phyloP scores from a whole-genome alignment of 2,797 vertebrate genomes.

The Anolis apletophallus region DNA sequence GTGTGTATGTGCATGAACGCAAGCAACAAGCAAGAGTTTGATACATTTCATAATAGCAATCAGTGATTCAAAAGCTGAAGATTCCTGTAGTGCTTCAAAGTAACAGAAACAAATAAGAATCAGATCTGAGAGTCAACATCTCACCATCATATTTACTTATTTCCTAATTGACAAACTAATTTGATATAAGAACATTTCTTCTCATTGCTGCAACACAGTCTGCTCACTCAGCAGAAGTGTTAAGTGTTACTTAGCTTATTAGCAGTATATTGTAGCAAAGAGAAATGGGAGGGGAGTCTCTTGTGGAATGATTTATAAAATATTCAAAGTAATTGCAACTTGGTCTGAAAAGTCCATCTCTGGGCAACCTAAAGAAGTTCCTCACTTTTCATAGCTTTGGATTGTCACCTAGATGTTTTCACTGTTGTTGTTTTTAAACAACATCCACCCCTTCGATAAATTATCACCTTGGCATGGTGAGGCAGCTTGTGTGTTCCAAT shows the following conservation, averaged over 20 bases:
- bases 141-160: not conserved
- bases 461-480: too few species aligned
- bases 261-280: not conserved
- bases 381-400: not conserved
- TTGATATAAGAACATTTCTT: conserved; percentile 9
- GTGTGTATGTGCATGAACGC: not conserved
- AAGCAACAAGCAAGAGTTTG: too few species aligned
- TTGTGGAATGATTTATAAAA: not conserved
- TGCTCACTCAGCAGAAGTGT: conserved; percentile 4
- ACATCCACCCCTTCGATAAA: too few species aligned
- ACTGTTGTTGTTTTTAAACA: not conserved
- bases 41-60: not conserved
- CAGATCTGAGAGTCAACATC: not conserved
- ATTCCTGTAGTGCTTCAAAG: not conserved
- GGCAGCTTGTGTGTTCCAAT: too few species aligned
- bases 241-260: conserved; percentile 8
- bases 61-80: not conserved
- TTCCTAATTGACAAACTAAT: conserved; percentile 23
- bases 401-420: not conserved
- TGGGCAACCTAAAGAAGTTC: not conserved
- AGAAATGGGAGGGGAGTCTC: not conserved
- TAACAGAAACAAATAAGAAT: not conserved
- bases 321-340: not conserved
- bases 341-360: not conserved
- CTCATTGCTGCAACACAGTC: conserved; percentile 10